These are phyloP conservation scores for Rhabdornis inornatus DNA, from an alignment of 2,113 vertebrate genomes.

Conservation along the genomic window DNA sequence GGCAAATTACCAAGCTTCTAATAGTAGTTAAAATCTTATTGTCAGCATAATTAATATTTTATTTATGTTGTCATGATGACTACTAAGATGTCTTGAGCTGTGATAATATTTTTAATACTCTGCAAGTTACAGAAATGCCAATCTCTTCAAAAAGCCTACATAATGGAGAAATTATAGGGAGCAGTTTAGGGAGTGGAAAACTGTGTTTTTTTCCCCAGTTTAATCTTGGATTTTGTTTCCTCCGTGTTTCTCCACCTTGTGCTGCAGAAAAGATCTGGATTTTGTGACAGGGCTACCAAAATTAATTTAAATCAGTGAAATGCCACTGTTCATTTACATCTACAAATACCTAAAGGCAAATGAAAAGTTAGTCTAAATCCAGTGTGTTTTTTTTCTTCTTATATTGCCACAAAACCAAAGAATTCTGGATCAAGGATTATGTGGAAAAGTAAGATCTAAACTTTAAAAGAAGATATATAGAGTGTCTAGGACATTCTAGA, in stretches of 20 bases:
- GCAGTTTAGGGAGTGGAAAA: background rate
- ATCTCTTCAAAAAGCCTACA: background rate
- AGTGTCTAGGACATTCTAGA: accelerated
- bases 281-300: background rate
- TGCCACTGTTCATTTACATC: background rate
- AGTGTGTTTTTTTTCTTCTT: background rate
- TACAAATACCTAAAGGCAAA: background rate
- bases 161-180: background rate
- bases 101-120: background rate
- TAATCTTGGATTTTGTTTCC: background rate
- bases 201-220: accelerated
- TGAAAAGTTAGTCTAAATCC: background rate
- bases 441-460: background rate
- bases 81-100: background rate
- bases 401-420: background rate
- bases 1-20: background rate
- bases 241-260: background rate
- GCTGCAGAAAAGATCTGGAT: background rate
- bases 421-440: background rate
- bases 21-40: background rate
- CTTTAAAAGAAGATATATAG: background rate
- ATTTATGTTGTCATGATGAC: background rate
- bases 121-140: background rate
- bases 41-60: background rate
- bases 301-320: background rate